phyloP scores from a whole-genome alignment of 2,113 vertebrate species.

The Sporophila hypoxantha region DNA sequence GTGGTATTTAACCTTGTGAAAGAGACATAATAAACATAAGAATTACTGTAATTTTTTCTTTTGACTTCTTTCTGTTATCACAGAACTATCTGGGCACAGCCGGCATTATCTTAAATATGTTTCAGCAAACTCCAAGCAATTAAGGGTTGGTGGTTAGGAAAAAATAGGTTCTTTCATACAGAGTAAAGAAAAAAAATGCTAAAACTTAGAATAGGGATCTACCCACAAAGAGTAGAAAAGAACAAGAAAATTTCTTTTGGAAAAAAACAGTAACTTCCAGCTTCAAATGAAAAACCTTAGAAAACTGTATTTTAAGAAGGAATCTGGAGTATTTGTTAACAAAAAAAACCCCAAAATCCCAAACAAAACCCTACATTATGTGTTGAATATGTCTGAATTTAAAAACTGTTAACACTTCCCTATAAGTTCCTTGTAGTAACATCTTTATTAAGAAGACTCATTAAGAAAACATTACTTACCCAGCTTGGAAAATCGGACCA shows the following conservation, averaged over 20 bases:
- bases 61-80: neutral
- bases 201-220: neutral
- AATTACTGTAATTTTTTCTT: neutral
- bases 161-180: neutral
- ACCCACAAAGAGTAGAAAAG: neutral
- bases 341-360: fast-evolving
- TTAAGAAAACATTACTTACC: conserved; percentile 75
- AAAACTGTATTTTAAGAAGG: neutral
- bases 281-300: neutral
- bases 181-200: neutral
- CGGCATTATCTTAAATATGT: neutral
- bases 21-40: neutral
- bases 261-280: neutral
- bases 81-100: neutral
- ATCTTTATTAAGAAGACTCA: neutral
- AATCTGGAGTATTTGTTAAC: neutral
- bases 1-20: neutral
- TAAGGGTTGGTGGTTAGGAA: neutral
- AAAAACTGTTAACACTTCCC: neutral
- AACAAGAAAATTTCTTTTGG: neutral
- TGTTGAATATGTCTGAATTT: neutral
- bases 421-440: neutral
- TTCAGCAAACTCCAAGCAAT: neutral
- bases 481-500: conserved; percentile 97
- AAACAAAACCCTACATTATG: neutral